Percentiles rank a stretch among this genome's conserved stretches.
phyloP scores from a whole-genome alignment of 2,888 invertebrate genomes.

The Steinernema carpocapsae region DNA sequence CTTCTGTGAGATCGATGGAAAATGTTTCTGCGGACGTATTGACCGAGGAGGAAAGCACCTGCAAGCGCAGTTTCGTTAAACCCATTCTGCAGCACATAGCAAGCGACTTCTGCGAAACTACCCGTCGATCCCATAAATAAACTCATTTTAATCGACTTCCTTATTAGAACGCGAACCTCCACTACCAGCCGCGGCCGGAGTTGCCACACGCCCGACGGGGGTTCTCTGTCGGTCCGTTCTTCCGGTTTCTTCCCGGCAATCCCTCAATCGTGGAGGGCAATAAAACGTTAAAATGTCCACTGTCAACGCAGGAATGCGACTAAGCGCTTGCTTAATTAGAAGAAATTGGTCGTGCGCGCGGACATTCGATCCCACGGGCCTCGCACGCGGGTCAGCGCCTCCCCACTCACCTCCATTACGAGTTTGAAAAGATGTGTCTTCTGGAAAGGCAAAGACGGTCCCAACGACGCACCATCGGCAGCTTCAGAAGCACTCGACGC shows the following conservation, averaged over 20 bases:
- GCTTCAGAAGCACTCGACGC: constrained; percentile 9
- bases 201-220: not conserved
- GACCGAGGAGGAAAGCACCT: constrained; percentile 24
- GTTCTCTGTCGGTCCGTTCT: no score
- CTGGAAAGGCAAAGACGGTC: constrained; percentile 44
- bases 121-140: constrained; percentile 6
- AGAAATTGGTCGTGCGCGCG: not conserved
- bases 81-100: no score
- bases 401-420: constrained; percentile 49
- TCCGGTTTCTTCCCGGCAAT: not conserved
- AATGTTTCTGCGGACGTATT: constrained; percentile 21
- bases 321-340: not conserved
- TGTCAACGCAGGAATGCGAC: not conserved
- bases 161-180: not conserved
- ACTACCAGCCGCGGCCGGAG: no score
- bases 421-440: constrained; percentile 53
- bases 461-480: constrained; percentile 23
- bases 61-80: not conserved
- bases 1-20: constrained; percentile 20
- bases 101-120: constrained; percentile 23
- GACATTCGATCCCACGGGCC: not conserved
- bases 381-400: not conserved
- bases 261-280: not conserved
- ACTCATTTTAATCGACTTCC: constrained; percentile 1
- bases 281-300: not conserved